Base-by-base conservation (phyloP, 2,797 vertebrate genomes). In the Cichlasoma orientale region DNA sequence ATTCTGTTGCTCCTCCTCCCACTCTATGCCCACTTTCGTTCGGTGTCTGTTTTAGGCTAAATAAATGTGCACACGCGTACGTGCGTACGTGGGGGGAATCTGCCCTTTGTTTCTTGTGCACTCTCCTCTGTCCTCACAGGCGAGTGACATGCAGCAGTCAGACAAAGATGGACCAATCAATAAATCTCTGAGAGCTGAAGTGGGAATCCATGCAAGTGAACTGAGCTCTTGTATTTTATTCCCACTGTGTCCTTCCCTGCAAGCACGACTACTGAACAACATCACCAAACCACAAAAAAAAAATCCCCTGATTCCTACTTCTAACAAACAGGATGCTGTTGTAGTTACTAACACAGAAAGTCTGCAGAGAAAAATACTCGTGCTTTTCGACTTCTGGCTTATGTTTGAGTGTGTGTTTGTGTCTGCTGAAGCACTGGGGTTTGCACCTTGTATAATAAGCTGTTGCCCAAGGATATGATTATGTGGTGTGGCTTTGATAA, bases 121-220 rank as follows among this genome's bases (percentile, higher is more conserved):
- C 50, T 63, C 68, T 33, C 12, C 36, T 47, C 13, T 68, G 47
- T 72, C 56, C 76, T 70, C 56, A 36, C 50, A 27, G 52, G 13
- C 27, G 10, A 72, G 12, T 68, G 74, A 70, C 81, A 78, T 47
- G 50, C 63, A 72, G 74, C 29, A 14, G 77, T 79, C 71, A 79
- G n/a, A 80, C 82, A 79, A 56, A 76, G 72, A 88, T 72, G 59
- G 63, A 77, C 55, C 6, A 57, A 88, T 93, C 89, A 74, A 92
- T 90, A 82, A 19, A 23, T 5, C 2, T 59, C 70, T 80, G 27
- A 81, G 68, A 81, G 73, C 68, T 68, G 21, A 79, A 86, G 13
- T n/a, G 54, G 27, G 53, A 75, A 87, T 86, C 83, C 72, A 82
- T 76, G 38, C 25, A 31, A 73, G 58, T 69, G 52, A 76, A 72